Base-by-base conservation (phyloP, 1,140 invertebrate genomes). In the Trichonephila clavata region DNA sequence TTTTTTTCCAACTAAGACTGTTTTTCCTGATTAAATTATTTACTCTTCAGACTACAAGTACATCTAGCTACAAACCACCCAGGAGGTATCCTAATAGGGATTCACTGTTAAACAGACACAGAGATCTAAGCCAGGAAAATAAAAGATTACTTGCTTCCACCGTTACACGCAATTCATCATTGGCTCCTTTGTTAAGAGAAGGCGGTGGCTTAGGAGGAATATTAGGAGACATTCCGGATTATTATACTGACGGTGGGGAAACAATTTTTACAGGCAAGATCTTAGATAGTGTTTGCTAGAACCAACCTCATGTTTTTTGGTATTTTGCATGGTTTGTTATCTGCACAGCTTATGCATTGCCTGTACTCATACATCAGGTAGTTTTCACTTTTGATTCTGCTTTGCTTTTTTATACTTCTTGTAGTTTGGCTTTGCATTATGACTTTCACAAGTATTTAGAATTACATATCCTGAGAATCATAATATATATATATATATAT, bases 181-280 rank as follows among this genome's bases (percentile, higher is more conserved):
- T 93, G 32, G 92, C 92, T 59, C 92, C 92, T 61, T 27, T 93
- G 21, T 81, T 93, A 18, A 14, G 92, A 63, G 92, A 93, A 65
- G 92, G 92, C 24, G 84, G 24, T 50, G 92, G 92, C n/a, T 93
- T 93, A 63, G 92, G 92, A 88, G 71, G 92, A 60, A 87, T 93
- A 57, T 80, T 93, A 43, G 92, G 92, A 86, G 92, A 93, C 86
- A 93, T 93, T 86, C 92, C 92, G 84, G 92, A 93, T 93, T 93
- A 93, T 63, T 93, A 93, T 88, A 93, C 92, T 93, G 92, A 93
- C 92, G 92, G 92, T 93, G 92, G 92, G 92, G 92, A 93, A 87
- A 80, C 92, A 87, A 93, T 93, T 93, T 93, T 93, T 93, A 93
- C 92, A 93, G 92, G 92, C 92, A 93, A 93, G 92, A 81, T 77